Base-by-base conservation (phyloP, 2,888 invertebrate species). In the Linnaemya tessellans region DNA sequence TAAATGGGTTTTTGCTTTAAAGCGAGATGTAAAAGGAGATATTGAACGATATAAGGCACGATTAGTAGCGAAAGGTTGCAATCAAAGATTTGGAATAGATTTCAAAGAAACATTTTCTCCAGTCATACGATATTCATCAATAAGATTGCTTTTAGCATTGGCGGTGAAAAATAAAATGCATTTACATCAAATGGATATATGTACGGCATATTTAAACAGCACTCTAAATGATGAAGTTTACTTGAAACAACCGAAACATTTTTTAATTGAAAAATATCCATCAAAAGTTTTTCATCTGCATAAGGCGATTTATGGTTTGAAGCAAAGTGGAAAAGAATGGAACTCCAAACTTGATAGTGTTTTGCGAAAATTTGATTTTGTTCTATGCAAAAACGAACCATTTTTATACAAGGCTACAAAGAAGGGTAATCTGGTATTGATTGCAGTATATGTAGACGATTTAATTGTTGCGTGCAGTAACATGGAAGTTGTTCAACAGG, bases 291-390 rank as follows among this genome's bases (percentile, higher is more conserved):
- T 75, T 15, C 13, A 13, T 7, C 11, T 75, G 9, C 10, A 75
- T 22, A 75, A 56, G 1, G 78, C 67, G 10, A 68, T 68, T 30
- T 88, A 87, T 82, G 86, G 87, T 5, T 22, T 88, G 3, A 86
- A 86, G 49, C 87, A 87, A 78, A 64, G 74, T 2, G 87, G 87
- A 18, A 64, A 86, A 7, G 71, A 87, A 49, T 87, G 87, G 87
- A 84, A 87, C 46, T 11, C 13, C 0, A 84, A 80, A 68, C 56
- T 87, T 15, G 83, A 87, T 60, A 15, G 15, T 2, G 62, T 74
- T 56, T 20, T 88, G 3, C 71, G 65, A 5, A 70, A 80, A 7
- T 78, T 87, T 49, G 77, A 83, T 1, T 86, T 86, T 25, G 13
- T 64, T 43, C 35, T 67, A 56, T 79, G 85, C 41, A 18, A 62